phyloP scores from a whole-genome alignment of 2,113 vertebrate species.

The Hippocampus zosterae region DNA sequence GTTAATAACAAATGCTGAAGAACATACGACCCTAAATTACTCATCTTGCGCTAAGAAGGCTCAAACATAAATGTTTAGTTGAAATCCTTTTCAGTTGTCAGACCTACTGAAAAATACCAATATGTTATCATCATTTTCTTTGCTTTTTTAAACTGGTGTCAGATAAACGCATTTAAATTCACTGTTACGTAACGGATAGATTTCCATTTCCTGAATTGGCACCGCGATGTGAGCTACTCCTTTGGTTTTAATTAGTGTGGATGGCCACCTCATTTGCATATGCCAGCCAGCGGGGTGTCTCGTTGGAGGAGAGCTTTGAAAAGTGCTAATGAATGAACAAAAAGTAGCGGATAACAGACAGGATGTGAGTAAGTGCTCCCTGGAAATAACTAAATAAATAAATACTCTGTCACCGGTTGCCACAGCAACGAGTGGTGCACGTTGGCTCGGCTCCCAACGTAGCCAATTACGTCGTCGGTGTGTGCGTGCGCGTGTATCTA shows the following conservation, averaged over 20 bases:
- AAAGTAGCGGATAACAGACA: slow-evolving; percentile 63
- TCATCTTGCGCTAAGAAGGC: no score
- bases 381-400: slow-evolving; percentile 57
- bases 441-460: slow-evolving; percentile 58
- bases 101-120: no score
- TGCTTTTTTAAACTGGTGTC: background rate
- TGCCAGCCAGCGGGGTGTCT: slow-evolving; percentile 55
- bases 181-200: background rate
- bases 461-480: slow-evolving; percentile 54
- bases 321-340: slow-evolving; percentile 65
- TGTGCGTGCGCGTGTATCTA: slow-evolving; percentile 33
- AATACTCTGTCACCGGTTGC: slow-evolving; percentile 62
- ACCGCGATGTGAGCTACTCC: slow-evolving; percentile 43
- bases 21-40: no score
- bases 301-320: slow-evolving; percentile 51
- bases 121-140: no score
- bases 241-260: slow-evolving; percentile 57
- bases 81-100: no score
- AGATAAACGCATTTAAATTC: background rate
- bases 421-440: slow-evolving; percentile 64
- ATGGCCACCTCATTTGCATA: slow-evolving; percentile 58
- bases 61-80: no score
- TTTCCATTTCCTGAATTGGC: slow-evolving; percentile 25
- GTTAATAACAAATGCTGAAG: no score
- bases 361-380: slow-evolving; percentile 68